Evolutionary conservation across 1,140 invertebrate species (phyloP), one percentile per base, ranked within the genome.

Genomic region (Ectropis grisescens): DNA sequence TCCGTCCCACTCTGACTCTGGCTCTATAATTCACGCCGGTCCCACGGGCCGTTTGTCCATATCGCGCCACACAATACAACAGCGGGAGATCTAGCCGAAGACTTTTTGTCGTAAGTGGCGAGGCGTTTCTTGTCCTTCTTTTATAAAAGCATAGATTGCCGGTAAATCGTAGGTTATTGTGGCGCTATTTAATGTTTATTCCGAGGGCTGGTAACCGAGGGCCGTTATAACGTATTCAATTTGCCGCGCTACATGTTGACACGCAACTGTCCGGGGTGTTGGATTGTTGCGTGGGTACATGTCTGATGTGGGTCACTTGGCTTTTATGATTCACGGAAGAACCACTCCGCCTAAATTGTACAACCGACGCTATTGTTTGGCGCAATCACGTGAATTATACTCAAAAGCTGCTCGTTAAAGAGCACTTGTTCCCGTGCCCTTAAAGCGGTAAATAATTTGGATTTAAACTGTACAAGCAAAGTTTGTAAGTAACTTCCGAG

Each of bases 131-230:
- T 67, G 60, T 68, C 49, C 57, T 54, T 24, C 35, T 28, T 55
- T 25, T 57, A 76, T 68, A 76, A 71, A 71, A 72, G 64, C 76
- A 71, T 66, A 80, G 69, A 76, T 80, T 76, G 71, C 58, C 75
- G 68, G 69, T 72, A 76, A 76, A 76, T 80, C 54, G 66, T 60
- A 22, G 59, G 51, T 59, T 61, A 72, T 80, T 80, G 71, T 76
- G 58, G 53, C 47, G 48, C 51, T 66, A 52, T 71, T 75, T 76
- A 66, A 70, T 67, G 50, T 66, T 33, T 50, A 58, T 71, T 47
- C 68, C 51, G 58, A 68, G 54, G 57, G 53, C 59, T 58, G 46
- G 50, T 55, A 56, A 58, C 46, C 45, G 42, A 47, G 30, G 50
- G 52, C 53, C 44, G 58, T 68, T 64, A 67, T 61, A 61, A 59